Evolutionary conservation across 2,888 invertebrate species (phyloP), one percentile per base, ranked within the genome.

Genomic region (Steinernema scapterisci): DNA sequence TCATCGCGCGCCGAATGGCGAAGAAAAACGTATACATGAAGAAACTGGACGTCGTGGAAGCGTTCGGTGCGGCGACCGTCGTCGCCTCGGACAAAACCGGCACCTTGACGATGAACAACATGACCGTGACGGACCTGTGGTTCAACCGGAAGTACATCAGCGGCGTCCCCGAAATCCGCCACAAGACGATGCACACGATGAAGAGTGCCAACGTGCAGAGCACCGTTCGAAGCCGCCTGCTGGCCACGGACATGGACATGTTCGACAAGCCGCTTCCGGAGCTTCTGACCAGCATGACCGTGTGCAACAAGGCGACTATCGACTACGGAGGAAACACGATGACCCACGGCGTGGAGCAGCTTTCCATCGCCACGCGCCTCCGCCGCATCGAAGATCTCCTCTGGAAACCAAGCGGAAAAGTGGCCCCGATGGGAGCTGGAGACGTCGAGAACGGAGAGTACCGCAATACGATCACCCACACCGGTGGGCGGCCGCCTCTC

Each of bases 241-340:
- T 52, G 21, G 54, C 45, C 44, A 70, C 45, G 43, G 27, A 48
- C 31, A 11, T 76, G 52, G 73, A 76, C 19, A 27, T 45, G 38
- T 74, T 76, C 72, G 80, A 80, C 43, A 74, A 78, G 3, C 80
- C 80, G 7, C 73, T 82, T 21, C 73, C 76, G 7, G 82, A 82
- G 73, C 79, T 82, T 54, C 74, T 82, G n/a, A 78, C 77, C 54
- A 77, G 79, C 43, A 78, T 80, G 70, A 77, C 78, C 63, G 76
- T 82, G 19, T 82, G 82, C 73, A 82, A 82, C 73, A 81, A 81
- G 75, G 80, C 80, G 23, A 54, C 76, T 48, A 75, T 81, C 75
- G 79, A 79, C 56, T 71, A 19, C 71, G 71, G 45, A 13, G 71
- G 21, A 23, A 25, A n/a, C 45, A 45, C 71, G 19, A 27, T 70